Evolutionary conservation across 1,140 invertebrate species (phyloP), one percentile per base, ranked within the genome.

Genomic region (Homarus americanus): DNA sequence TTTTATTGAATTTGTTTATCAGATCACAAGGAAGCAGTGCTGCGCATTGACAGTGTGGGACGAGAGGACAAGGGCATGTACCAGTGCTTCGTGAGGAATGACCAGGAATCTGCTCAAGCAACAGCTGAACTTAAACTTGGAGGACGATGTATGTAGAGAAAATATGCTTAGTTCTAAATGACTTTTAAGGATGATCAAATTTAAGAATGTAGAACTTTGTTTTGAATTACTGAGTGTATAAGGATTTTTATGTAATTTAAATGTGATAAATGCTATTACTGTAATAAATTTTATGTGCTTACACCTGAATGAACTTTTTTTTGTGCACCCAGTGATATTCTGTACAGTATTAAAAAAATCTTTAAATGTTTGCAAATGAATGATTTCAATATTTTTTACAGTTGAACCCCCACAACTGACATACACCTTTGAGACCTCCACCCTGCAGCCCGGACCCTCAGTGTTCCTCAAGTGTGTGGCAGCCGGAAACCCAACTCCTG

Each of bases 51-150:
- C 92, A 96, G 97, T 5, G 98, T 99, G 0, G 97, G 97, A 94
- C 97, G 98, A 93, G 97, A 98, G 94, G 98, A 99, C 94, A 98
- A 98, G 94, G 98, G 98, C 94, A 99, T 99, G 98, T 99, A 99
- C 94, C 98, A 99, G 93, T 99, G 98, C 94, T 98, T 99, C 93
- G 97, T 98, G 49, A 95, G 97, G 75, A 99, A 99, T 94, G 98
- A 98, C 93, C 97, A 98, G 94, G 98, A 99, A 94, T 98, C 97
- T 93, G 97, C 97, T 0, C 98, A 99, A 93, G 97, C 97, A 0
- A 98, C 97, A 79, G 97, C 97, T 63, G 98, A 99, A 95, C 95
- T 99, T 32, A 97, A 98, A 95, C 96, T 99, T 69, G 98, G 98
- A 93, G 98, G 98, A 94, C 95, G 97, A 95, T 98, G 96, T 97